A percentile compares a stretch with the other conserved stretches of the same genome.
These are phyloP conservation scores for Danio jaintianensis DNA, from an alignment of 2,797 vertebrate genomes.

Conservation along the genomic window DNA sequence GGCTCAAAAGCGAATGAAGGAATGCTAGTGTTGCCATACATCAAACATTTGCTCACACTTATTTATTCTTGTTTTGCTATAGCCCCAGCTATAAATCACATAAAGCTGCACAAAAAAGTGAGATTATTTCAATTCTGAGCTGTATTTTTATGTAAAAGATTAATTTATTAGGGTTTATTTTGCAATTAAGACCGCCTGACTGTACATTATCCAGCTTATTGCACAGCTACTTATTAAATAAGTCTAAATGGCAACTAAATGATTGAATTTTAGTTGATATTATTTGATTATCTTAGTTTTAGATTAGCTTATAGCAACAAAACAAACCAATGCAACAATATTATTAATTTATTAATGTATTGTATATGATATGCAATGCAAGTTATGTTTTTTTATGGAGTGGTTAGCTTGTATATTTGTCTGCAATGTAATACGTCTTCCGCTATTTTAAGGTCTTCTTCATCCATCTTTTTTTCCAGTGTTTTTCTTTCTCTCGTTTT, in stretches of 20 bases:
- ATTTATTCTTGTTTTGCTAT: neutral
- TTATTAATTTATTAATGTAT: neutral
- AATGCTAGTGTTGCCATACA: neutral
- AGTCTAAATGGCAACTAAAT: neutral
- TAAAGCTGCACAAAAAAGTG: neutral
- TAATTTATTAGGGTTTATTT: neutral
- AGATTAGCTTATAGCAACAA: neutral
- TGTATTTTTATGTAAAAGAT: neutral
- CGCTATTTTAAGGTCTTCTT: neutral
- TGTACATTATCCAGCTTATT: constrained; percentile 1
- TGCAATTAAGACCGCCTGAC: neutral
- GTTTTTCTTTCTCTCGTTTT: neutral
- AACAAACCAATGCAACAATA: neutral
- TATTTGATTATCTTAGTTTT: neutral
- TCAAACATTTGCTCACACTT: neutral
- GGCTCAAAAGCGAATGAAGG: constrained; percentile 32
- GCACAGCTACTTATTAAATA: neutral
- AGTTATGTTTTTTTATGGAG: neutral
- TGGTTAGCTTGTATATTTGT: neutral
- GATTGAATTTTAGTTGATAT: neutral
- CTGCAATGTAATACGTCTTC: neutral
- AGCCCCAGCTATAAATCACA: neutral
- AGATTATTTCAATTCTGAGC: neutral
- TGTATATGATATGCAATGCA: neutral
- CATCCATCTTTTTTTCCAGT: neutral